Percentiles rank a stretch among this genome's conserved stretches.
Evolutionary conservation across 64 coral and sea anemone genomes (phyloP).

Genomic region (Astreopora myriophthalma): DNA sequence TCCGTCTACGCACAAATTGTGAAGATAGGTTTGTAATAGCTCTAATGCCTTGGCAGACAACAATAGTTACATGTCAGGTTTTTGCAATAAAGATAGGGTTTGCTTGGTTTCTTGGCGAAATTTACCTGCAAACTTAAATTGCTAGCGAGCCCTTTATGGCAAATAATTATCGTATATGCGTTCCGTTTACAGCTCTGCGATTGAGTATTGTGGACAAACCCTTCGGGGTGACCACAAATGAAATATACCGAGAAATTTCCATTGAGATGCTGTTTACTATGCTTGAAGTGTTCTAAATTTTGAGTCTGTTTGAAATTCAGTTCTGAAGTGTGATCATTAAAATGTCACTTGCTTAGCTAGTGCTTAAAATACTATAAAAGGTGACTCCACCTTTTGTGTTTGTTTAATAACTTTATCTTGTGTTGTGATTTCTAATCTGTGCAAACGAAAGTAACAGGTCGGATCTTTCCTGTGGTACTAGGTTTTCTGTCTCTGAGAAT

Average conservation of each 20-base stretch:
- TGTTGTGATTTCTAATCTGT: background rate
- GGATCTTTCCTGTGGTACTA: too few relatives aligned
- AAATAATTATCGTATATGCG: background rate
- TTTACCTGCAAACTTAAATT: background rate
- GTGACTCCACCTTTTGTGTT: background rate
- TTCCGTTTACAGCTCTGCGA: background rate
- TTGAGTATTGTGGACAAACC: background rate
- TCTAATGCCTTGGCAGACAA: background rate
- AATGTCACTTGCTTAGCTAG: background rate
- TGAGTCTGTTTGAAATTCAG: background rate
- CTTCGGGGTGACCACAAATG: background rate
- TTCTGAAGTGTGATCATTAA: background rate
- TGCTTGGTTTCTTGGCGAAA: too few relatives aligned
- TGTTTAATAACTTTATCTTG: background rate
- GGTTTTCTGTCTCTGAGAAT: too few relatives aligned
- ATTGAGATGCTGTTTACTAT: background rate
- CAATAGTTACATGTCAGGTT: background rate
- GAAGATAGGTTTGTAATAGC: background rate
- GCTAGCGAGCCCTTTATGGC: background rate
- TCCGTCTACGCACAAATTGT: background rate
- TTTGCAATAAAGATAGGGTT: background rate
- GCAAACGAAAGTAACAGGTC: background rate
- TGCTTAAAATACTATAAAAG: background rate
- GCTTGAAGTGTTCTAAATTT: background rate
- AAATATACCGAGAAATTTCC: background rate